These are phyloP conservation scores for Capreolus pygargus DNA, from an alignment of 2,113 vertebrate genomes.

Conservation along the genomic window DNA sequence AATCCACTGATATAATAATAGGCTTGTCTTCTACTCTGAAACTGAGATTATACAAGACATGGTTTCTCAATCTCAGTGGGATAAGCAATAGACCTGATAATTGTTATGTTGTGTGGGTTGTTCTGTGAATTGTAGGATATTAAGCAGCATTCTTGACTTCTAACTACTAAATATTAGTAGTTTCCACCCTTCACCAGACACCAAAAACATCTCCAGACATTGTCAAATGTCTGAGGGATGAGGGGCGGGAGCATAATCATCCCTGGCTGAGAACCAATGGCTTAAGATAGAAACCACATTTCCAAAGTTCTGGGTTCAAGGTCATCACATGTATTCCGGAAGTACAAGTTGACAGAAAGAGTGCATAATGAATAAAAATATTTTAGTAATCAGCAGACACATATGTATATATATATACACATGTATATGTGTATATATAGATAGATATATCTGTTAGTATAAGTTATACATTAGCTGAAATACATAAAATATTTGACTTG, in stretches of 20 bases:
- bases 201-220: neutral
- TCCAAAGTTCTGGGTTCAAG: neutral
- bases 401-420: neutral
- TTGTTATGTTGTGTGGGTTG: neutral
- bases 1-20: neutral
- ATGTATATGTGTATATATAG: neutral
- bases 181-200: neutral
- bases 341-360: neutral
- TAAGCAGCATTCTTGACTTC: neutral
- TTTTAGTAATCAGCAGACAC: neutral
- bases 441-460: neutral
- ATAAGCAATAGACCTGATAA: neutral
- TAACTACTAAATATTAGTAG: neutral
- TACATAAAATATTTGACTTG: neutral
- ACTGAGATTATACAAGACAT: neutral
- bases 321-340: neutral
- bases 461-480: neutral
- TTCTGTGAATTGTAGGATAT: neutral
- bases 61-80: neutral
- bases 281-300: neutral
- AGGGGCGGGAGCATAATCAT: accelerated
- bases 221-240: neutral
- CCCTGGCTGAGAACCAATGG: neutral
- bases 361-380: neutral
- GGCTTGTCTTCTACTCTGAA: neutral